Evolutionary conservation across 2,888 invertebrate genomes (phyloP).

Genomic region (Himalopsyche japonica): DNA sequence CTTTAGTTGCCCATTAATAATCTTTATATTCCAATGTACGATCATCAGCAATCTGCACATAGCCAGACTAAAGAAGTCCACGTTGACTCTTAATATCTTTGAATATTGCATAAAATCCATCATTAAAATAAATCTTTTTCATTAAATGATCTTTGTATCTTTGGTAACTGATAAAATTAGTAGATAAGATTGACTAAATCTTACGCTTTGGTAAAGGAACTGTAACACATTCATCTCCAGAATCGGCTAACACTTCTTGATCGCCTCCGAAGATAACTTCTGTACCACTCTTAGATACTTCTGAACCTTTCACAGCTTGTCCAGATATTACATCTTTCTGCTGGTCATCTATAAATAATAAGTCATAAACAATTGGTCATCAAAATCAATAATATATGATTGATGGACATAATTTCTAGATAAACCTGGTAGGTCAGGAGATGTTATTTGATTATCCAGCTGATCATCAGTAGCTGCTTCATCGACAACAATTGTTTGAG

Average conservation of each 20-base stretch:
- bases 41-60: too few species aligned
- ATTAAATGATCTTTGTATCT: too few species aligned
- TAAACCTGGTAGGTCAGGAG: neutral
- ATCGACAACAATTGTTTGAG: neutral
- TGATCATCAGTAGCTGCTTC: neutral
- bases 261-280: neutral
- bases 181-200: slow-evolving; percentile 31
- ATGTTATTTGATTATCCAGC: neutral
- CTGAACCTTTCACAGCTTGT: neutral
- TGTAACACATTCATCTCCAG: neutral
- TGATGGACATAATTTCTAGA: neutral
- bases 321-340: neutral
- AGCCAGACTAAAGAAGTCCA: too few species aligned
- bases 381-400: neutral
- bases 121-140: too few species aligned
- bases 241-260: neutral
- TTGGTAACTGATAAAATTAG: too few species aligned
- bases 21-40: too few species aligned
- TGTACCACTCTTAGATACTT: neutral
- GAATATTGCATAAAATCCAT: too few species aligned
- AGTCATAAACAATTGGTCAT: too few species aligned
- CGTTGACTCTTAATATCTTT: too few species aligned
- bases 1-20: too few species aligned
- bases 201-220: slow-evolving; percentile 35
- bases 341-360: neutral